These are phyloP conservation scores for Myanophis thanlyinensis DNA, from an alignment of 2,113 vertebrate genomes.

Conservation along the genomic window DNA sequence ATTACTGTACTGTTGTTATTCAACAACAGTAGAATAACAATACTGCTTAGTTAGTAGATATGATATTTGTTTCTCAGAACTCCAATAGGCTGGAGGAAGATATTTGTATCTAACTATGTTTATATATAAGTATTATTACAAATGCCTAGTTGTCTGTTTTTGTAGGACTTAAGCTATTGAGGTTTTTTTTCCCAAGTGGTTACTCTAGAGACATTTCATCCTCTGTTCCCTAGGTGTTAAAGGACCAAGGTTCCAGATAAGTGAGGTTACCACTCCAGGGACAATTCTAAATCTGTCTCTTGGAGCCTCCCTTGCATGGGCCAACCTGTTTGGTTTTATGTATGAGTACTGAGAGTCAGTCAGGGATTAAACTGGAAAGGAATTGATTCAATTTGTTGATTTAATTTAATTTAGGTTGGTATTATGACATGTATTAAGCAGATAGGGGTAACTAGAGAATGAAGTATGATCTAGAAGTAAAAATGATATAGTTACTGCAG, in stretches of 20 bases:
- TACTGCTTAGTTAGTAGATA: not conserved
- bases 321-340: not conserved
- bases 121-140: not conserved
- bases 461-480: not conserved
- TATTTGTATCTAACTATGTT: not conserved
- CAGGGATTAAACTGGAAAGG: not conserved
- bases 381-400: not conserved
- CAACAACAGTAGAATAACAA: not conserved
- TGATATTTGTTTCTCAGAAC: not conserved
- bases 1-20: too few species aligned
- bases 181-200: not conserved
- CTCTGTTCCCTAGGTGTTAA: not conserved
- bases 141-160: not conserved
- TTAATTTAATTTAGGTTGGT: not conserved
- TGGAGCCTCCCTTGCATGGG: not conserved
- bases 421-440: not conserved
- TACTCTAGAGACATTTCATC: not conserved
- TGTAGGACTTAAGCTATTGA: not conserved
- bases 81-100: not conserved
- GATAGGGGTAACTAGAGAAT: not conserved
- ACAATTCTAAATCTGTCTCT: not conserved
- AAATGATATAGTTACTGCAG: not conserved
- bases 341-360: not conserved
- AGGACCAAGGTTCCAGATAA: not conserved
- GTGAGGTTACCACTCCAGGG: not conserved